Percentiles rank a stretch among this genome's conserved stretches.
Conservation (phyloP, 2,797 vertebrate species). For the Pteropus rufus region DNA sequence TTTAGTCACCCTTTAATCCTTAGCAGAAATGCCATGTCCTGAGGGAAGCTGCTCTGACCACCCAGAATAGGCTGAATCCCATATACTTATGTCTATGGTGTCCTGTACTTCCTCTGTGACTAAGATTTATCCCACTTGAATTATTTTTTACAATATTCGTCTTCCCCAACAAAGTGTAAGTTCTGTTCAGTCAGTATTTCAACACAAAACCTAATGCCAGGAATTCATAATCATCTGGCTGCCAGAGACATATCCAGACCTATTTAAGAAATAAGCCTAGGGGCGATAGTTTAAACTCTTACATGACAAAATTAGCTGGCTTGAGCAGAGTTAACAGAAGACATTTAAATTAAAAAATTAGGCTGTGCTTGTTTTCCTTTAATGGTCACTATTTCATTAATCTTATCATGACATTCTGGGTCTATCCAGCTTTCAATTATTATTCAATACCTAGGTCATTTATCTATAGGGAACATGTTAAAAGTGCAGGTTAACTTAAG, state of each 20-base stretch:
- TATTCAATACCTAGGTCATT: not conserved
- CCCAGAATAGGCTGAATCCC: not conserved
- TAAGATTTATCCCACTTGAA: not conserved
- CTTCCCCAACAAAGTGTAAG: not conserved
- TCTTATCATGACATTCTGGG: not conserved
- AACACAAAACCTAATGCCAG: not conserved
- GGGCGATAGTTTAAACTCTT: not conserved
- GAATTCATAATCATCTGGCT: not conserved
- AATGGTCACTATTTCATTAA: not conserved
- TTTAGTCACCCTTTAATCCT: not conserved
- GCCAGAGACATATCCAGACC: not conserved
- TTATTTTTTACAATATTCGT: not conserved
- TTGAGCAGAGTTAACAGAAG: not conserved
- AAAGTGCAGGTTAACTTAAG: not conserved
- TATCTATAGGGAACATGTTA: not conserved
- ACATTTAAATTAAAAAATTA: not conserved
- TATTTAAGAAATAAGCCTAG: not conserved
- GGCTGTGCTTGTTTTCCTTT: not conserved
- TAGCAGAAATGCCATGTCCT: not conserved
- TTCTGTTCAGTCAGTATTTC: not conserved
- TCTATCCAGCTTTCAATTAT: not conserved
- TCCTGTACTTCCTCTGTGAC: not conserved
- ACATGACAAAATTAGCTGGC: not conserved
- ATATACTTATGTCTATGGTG: not conserved
- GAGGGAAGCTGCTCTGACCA: not conserved